A percentile compares a stretch with the other conserved stretches of the same genome.
These are phyloP conservation scores for Penaeus chinensis DNA, from an alignment of 1,140 invertebrate genomes.

Conservation along the genomic window DNA sequence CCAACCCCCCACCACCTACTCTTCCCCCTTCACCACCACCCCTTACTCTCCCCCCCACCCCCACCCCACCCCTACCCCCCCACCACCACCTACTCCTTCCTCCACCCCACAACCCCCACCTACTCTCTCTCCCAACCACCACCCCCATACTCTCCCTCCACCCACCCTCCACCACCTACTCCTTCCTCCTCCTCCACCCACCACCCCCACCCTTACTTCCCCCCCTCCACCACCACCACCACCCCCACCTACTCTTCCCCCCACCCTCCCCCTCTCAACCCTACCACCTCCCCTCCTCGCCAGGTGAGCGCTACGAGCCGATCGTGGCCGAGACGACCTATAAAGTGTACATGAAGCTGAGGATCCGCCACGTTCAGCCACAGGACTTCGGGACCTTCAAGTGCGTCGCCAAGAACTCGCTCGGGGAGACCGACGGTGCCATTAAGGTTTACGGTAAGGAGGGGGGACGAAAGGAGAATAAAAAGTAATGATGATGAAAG, in stretches of 20 bases:
- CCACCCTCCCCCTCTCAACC: too few species aligned
- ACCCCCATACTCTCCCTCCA: neutral
- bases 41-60: too few species aligned
- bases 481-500: too few species aligned
- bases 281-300: conserved; percentile 56
- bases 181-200: neutral
- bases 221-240: too few species aligned
- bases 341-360: conserved; percentile 88
- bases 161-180: neutral
- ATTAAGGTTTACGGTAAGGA: conserved; percentile 88
- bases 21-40: too few species aligned
- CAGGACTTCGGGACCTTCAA: conserved; percentile 85
- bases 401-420: conserved; percentile 87
- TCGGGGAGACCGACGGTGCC: conserved; percentile 90
- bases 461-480: too few species aligned
- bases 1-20: too few species aligned
- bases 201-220: neutral
- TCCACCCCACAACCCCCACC: too few species aligned
- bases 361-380: conserved; percentile 78
- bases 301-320: conserved; percentile 89
- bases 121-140: neutral
- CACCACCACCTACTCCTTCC: too few species aligned
- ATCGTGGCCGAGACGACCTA: conserved; percentile 81
- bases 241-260: neutral
- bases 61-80: too few species aligned